These are phyloP conservation scores for Poecilobothrus nobilitatus DNA, from an alignment of 2,888 invertebrate genomes.

Conservation along the genomic window DNA sequence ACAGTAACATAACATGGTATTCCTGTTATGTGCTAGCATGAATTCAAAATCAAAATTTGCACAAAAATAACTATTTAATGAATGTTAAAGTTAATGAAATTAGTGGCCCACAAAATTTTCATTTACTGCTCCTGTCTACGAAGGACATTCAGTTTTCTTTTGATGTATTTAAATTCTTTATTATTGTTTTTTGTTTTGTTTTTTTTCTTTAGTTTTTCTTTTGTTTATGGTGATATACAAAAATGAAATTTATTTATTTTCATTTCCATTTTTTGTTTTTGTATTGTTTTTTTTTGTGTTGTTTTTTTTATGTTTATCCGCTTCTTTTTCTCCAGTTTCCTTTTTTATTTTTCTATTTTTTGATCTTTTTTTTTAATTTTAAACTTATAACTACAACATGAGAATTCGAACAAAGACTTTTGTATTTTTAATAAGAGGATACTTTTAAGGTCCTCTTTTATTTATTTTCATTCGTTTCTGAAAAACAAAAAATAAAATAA, in stretches of 20 bases:
- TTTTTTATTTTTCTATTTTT: neutral
- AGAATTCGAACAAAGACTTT: neutral
- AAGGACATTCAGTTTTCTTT: too few relatives aligned
- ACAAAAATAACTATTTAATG: too few relatives aligned
- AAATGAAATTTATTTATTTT: constrained; percentile 6
- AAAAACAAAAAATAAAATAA: neutral
- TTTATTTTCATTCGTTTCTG: neutral
- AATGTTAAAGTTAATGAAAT: too few relatives aligned
- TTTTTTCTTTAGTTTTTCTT: neutral
- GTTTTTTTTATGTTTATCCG: neutral
- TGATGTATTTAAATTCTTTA: too few relatives aligned
- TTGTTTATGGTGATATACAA: neutral
- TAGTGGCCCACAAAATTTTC: too few relatives aligned
- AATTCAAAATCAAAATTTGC: too few relatives aligned
- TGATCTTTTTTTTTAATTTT: neutral
- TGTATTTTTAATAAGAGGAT: constrained; percentile 4
- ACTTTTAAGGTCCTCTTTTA: neutral
- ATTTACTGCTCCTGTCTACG: too few relatives aligned
- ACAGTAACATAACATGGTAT: too few relatives aligned
- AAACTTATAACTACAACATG: neutral
- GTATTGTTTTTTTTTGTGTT: too few relatives aligned
- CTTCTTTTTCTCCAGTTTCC: too few relatives aligned
- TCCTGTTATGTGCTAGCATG: too few relatives aligned
- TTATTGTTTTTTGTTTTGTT: neutral
- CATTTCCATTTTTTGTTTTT: too few relatives aligned